Base-by-base conservation (phyloP, 2,113 vertebrate species). In the Cyprinodon variegatus region DNA sequence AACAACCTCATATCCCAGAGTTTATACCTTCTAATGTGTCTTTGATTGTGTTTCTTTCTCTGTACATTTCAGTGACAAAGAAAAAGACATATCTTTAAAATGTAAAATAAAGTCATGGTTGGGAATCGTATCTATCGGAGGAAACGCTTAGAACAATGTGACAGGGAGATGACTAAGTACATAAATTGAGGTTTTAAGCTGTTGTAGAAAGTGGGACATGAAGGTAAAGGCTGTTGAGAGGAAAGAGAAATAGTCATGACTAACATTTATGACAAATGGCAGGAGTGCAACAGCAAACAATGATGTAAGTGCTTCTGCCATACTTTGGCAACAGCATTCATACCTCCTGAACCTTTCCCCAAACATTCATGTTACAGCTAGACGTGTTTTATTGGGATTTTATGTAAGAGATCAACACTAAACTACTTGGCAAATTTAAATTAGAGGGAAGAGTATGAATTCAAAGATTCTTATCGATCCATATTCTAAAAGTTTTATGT, bases 161-260 rank as follows among this genome's bases (percentile, higher is more conserved):
- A 86, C 79, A 78, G 71, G 3, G 71, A 77, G 69, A 70, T 68
- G 74, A 68, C 78, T 87, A 86, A 83, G 81, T 76, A 79, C 77
- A 85, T 83, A 68, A 71, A 70, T 67, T 68, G 17, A 75, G 78
- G 78, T 81, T 88, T 70, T 65, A 83, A 77, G 82, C 73, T 37
- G 62, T 76, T 82, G 76, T 76, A 78, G 90, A 84, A 70, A 72
- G 67, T 80, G 78, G 81, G 83, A 82, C 87, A 81, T 78, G 81
- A 83, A 79, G 82, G 72, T 65, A 68, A 43, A 68, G 83, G 84
- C 68, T 84, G 77, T 80, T 43, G 68, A 70, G 69, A 84, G 69
- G 63, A 86, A 80, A 86, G 70, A 79, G 70, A 86, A 86, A 77
- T 79, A 83, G 82, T 82, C 74, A 81, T 70, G 68, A 69, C 77